Evolutionary conservation across 2,113 vertebrate species (phyloP).

Genomic region (Dolichotis patagonum): DNA sequence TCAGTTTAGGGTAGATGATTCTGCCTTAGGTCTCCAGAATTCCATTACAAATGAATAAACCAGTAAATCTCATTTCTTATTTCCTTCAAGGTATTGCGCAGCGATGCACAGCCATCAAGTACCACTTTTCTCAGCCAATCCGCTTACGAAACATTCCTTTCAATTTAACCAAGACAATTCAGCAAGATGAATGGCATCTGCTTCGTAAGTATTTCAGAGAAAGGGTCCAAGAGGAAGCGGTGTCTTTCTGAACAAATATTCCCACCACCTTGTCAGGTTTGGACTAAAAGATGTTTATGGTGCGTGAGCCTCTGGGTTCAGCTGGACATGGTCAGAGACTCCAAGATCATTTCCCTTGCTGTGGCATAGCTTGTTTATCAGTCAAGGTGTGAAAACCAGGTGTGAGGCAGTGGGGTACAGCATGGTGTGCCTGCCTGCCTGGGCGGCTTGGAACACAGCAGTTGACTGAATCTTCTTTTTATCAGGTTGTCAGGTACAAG

Average conservation of each 20-base stretch:
- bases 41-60: constrained; percentile 45
- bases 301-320: background rate
- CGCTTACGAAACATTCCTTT: constrained; percentile 90
- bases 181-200: constrained; percentile 93
- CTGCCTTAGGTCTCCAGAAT: constrained; percentile 16
- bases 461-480: background rate
- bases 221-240: background rate
- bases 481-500: rapidly evolving
- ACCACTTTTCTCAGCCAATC: constrained; percentile 92
- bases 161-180: constrained; percentile 91
- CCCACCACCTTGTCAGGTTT: background rate
- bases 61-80: constrained; percentile 58
- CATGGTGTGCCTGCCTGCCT: background rate
- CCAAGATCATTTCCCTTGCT: background rate
- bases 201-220: constrained; percentile 85
- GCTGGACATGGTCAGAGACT: background rate
- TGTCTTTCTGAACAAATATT: background rate
- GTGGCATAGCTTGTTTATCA: background rate
- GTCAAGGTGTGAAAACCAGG: background rate
- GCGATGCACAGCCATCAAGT: constrained; percentile 91
- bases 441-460: background rate
- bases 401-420: background rate
- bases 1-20: background rate
- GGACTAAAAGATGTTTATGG: background rate
- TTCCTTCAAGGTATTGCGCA: constrained; percentile 86